A percentile compares a stretch with the other conserved stretches of the same genome.
These are phyloP conservation scores for Drosophila maculinotata DNA, from an alignment of 2,888 invertebrate genomes.

Conservation along the genomic window DNA sequence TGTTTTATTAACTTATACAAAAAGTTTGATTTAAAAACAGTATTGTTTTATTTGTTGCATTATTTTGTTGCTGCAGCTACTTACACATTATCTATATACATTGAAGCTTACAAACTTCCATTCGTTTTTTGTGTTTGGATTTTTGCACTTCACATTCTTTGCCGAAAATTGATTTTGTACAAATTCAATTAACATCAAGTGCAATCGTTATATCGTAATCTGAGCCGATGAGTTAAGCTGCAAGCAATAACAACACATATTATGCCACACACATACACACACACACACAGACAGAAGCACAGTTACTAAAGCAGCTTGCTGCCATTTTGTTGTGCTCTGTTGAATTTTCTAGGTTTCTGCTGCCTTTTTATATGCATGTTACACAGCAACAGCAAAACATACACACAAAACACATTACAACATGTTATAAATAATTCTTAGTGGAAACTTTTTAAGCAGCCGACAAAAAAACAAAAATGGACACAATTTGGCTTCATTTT, in stretches of 20 bases:
- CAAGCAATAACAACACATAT: constrained; percentile 39
- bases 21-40: no score
- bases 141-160: constrained; percentile 36
- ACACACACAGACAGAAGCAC: constrained; percentile 2
- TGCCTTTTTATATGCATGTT: constrained; percentile 22
- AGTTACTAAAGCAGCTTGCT: constrained; percentile 34
- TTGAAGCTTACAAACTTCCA: neutral
- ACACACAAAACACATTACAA: constrained; percentile 59
- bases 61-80: no score
- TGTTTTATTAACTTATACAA: no score
- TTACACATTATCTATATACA: neutral
- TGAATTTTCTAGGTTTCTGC: constrained; percentile 71
- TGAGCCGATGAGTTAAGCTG: constrained; percentile 32
- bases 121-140: neutral
- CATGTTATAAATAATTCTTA: constrained; percentile 72
- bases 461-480: constrained; percentile 20
- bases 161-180: constrained; percentile 20
- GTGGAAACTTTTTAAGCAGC: constrained; percentile 58
- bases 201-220: constrained; percentile 68
- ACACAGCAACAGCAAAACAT: constrained; percentile 37
- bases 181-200: constrained; percentile 50
- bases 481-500: constrained; percentile 16
- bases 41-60: neutral
- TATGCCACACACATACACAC: constrained; percentile 55
- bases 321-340: constrained; percentile 81